Evolutionary conservation across 2,888 invertebrate species (phyloP), one percentile per base, ranked within the genome.

Genomic region (Agrotis segetum): DNA sequence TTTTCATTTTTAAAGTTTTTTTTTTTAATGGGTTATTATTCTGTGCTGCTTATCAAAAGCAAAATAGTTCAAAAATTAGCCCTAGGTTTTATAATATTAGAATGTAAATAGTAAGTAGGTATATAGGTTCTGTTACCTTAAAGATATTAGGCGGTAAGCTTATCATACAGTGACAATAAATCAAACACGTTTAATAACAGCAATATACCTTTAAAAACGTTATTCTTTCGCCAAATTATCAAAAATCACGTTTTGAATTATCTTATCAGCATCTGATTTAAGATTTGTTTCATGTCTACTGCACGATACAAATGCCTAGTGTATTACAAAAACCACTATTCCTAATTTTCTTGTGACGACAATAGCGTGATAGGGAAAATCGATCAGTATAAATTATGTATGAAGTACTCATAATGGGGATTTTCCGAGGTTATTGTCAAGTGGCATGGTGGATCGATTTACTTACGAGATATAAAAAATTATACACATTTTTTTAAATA

Each of bases 361-460:
- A n/a, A 77, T 70, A 2, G 24, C 50, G 49, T 76, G 76, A 46
- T 46, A 34, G 34, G 11, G 52, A 47, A 40, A 77, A 73, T 73
- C 73, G 52, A 73, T 73, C 40, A 40, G 19, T 16, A 59, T 70
- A 70, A 24, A 53, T 52, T 24, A 59, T 77, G 29, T 58, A 77
- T 59, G 47, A 77, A 59, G 24, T 13, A 24, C 29, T 3, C 1
- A 29, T n/a, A 5, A 29, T 49, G 9, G 47, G 40, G 11, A 19
- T 34, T 56, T 64, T 5, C 46, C 29, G 56, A 50, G 49, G 49
- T 50, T 46, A 76, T 9, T 24, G 14, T 17, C 9, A 46, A 50
- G 56, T 46, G 13, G 14, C 14, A 47, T 24, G 14, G 11, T 5
- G 55, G 17, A 76, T 76, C 44, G 46, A 68, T 68, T 24, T 14